A percentile compares a stretch with the other conserved stretches of the same genome.
Evolutionary conservation across 2,888 invertebrate genomes (phyloP).

Genomic region (Apantesis nais): DNA sequence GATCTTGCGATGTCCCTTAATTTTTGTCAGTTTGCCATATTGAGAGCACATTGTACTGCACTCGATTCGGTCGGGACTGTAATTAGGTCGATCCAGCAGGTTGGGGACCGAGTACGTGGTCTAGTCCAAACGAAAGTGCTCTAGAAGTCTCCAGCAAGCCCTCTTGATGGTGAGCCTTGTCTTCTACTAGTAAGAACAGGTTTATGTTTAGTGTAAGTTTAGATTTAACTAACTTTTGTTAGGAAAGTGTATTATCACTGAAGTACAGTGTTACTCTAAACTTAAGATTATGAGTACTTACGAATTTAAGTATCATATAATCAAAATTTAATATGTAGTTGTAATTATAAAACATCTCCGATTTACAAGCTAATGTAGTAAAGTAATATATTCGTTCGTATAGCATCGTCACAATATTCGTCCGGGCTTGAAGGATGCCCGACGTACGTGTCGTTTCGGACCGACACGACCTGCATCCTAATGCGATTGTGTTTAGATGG

Average conservation of each 20-base stretch:
- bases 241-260: neutral
- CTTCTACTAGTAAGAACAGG: neutral
- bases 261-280: neutral
- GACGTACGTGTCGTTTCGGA: conserved; percentile 58
- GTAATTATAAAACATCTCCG: conserved; percentile 11
- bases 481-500: conserved; percentile 42
- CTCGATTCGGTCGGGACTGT: too few relatives aligned
- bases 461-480: conserved; percentile 52
- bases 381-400: conserved; percentile 35
- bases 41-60: too few relatives aligned
- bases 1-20: too few relatives aligned
- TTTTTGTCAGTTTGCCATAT: too few relatives aligned
- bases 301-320: neutral
- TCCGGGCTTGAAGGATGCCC: conserved; percentile 62
- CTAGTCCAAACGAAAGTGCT: too few relatives aligned
- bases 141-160: too few relatives aligned
- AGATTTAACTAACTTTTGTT: neutral
- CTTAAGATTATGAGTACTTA: neutral
- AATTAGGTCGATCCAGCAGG: too few relatives aligned
- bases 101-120: too few relatives aligned
- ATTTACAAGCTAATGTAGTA: conserved; percentile 35
- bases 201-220: neutral
- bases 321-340: neutral
- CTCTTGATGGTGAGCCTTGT: too few relatives aligned
- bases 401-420: conserved; percentile 51